Percentiles rank a stretch among this genome's conserved stretches.
phyloP scores from a whole-genome alignment of 2,888 invertebrate genomes.

The Hydrotaea diabolus region DNA sequence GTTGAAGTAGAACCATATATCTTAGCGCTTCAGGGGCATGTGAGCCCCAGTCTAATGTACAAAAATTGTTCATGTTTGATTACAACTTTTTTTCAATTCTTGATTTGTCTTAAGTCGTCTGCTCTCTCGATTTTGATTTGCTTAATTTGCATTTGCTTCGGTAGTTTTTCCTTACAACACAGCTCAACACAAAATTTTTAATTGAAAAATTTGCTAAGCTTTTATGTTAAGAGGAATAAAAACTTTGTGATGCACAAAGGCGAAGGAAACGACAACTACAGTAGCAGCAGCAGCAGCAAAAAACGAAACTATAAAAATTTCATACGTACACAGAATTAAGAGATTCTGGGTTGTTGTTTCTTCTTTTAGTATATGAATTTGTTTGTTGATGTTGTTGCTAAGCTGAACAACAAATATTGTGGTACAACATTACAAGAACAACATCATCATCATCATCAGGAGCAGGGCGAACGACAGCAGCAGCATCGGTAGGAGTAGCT shows the following conservation, averaged over 20 bases:
- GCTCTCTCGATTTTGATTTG: too few species aligned
- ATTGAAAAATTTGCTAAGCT: constrained; percentile 43
- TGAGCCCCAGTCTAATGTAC: too few species aligned
- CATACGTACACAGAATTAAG: not conserved
- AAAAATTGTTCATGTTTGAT: too few species aligned
- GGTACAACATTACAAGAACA: not conserved
- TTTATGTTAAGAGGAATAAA: constrained; percentile 40
- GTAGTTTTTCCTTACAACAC: not conserved
- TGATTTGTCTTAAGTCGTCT: not conserved
- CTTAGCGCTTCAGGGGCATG: too few species aligned
- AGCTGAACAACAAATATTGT: not conserved
- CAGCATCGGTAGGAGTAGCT: not conserved
- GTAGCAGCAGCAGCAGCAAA: not conserved
- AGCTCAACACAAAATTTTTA: constrained; percentile 26
- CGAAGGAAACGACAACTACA: not conserved
- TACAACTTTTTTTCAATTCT: not conserved
- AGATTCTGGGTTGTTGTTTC: not conserved
- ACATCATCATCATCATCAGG: not conserved
- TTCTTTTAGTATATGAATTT: not conserved
- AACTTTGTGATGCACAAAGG: constrained; percentile 12
- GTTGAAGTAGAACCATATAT: too few species aligned
- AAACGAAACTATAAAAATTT: not conserved
- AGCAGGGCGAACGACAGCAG: too few species aligned
- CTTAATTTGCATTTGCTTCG: constrained; percentile 7
- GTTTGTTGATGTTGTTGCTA: not conserved